Percentiles rank a stretch among this genome's conserved stretches.
These are phyloP conservation scores for Tanypteryx hageni DNA, from an alignment of 2,888 invertebrate genomes.

Conservation along the genomic window DNA sequence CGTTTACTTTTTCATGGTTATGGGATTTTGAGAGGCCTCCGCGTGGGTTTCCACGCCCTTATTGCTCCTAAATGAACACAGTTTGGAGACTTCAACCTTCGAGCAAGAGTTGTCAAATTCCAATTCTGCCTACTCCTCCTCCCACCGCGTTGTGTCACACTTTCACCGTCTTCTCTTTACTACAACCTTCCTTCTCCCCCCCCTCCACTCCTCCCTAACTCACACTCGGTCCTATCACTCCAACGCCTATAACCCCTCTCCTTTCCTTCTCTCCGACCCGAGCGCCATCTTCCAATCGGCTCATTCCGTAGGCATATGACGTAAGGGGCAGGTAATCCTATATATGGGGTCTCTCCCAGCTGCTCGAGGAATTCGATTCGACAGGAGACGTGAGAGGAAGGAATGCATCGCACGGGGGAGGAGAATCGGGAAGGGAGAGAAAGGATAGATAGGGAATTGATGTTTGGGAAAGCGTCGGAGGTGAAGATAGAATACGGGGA, in stretches of 20 bases:
- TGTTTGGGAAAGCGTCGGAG: background rate
- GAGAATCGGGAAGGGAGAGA: background rate
- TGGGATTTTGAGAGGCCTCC: too few species aligned
- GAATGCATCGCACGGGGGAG: background rate
- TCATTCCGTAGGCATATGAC: background rate
- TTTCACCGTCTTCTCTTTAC: background rate
- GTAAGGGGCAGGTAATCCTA: conserved; percentile 33
- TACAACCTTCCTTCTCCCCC: background rate
- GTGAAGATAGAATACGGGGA: background rate
- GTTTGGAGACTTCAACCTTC: too few species aligned
- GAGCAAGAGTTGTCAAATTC: too few species aligned
- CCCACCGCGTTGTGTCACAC: background rate
- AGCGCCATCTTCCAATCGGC: background rate
- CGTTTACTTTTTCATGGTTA: too few species aligned
- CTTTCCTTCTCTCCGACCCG: too few species aligned
- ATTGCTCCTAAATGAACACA: too few species aligned
- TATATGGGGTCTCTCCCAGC: background rate
- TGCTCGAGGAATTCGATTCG: background rate
- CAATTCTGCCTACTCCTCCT: background rate
- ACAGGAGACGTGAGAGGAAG: background rate
- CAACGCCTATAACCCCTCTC: background rate
- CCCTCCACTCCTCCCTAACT: background rate
- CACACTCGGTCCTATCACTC: background rate
- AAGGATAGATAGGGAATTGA: background rate
- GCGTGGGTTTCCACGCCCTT: too few species aligned